These are phyloP conservation scores for Pelecanoides urinatrix DNA, from an alignment of 2,113 vertebrate genomes.

Conservation along the genomic window DNA sequence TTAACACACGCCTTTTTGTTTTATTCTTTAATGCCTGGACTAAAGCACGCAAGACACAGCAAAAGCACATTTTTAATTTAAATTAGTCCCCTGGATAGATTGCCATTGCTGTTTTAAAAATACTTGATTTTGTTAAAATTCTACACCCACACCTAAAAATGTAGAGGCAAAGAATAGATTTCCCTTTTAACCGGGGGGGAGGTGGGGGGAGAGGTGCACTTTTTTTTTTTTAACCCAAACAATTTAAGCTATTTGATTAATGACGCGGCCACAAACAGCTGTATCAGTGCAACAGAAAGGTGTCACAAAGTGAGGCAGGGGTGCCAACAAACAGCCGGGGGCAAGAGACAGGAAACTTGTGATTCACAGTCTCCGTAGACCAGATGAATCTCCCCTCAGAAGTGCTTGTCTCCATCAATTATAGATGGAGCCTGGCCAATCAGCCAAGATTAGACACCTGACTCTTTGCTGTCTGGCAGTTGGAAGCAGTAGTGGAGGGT, in stretches of 20 bases:
- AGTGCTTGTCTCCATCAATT: constrained; percentile 46
- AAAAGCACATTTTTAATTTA: neutral
- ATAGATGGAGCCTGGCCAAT: neutral
- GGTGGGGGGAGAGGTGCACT: neutral
- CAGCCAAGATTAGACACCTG: constrained; percentile 21
- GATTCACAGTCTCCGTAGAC: neutral
- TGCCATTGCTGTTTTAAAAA: neutral
- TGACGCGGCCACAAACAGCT: neutral
- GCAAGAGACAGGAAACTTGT: neutral
- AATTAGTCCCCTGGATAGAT: neutral
- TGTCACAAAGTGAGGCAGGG: neutral
- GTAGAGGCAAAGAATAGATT: neutral
- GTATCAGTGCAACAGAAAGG: neutral
- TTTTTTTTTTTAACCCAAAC: neutral
- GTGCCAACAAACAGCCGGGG: neutral
- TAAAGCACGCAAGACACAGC: neutral
- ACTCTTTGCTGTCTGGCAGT: neutral
- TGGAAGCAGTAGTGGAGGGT: neutral
- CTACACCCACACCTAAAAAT: neutral
- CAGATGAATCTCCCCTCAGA: constrained; percentile 10
- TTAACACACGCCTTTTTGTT: neutral
- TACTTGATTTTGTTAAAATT: neutral
- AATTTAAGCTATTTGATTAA: neutral
- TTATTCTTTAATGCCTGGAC: neutral
- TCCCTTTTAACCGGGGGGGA: neutral